Evolutionary conservation across 1,140 invertebrate genomes (phyloP).

Genomic region (Saxidomus purpurata): DNA sequence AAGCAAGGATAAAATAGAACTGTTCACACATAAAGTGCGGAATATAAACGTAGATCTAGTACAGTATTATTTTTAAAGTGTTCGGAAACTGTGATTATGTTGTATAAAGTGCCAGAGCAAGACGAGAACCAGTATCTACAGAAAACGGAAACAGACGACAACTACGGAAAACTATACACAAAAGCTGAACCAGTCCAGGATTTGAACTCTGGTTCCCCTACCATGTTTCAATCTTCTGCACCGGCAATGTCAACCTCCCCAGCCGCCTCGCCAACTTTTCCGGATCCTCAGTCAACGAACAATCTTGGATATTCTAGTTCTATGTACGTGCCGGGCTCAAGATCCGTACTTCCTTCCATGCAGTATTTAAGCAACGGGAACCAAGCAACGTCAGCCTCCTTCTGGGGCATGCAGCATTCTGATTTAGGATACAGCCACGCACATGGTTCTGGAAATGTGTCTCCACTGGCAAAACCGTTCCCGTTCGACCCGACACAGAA

Average conservation of each 20-base stretch:
- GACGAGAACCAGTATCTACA: conserved; percentile 59
- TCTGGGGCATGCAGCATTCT: conserved; percentile 60
- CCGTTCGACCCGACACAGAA: conserved; percentile 52
- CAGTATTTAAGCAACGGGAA: conserved; percentile 63
- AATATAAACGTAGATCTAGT: conserved; percentile 3
- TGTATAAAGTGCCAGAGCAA: conserved; percentile 59
- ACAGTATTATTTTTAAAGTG: background rate
- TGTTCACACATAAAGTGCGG: background rate
- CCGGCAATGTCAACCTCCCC: conserved; percentile 48
- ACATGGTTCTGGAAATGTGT: conserved; percentile 3
- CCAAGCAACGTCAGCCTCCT: conserved; percentile 53
- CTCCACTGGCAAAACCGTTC: conserved; percentile 50
- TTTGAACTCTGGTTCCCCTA: conserved; percentile 42
- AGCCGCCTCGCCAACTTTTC: conserved; percentile 26
- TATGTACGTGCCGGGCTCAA: conserved; percentile 64
- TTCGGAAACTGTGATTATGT: conserved; percentile 48
- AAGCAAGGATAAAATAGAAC: background rate
- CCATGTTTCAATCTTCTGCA: conserved; percentile 58
- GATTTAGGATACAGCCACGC: conserved; percentile 52
- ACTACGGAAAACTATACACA: conserved; percentile 54
- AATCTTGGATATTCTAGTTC: conserved; percentile 61
- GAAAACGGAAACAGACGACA: conserved; percentile 52
- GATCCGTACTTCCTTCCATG: conserved; percentile 61
- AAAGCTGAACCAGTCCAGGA: conserved; percentile 55
- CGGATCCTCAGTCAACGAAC: conserved; percentile 52